Percentiles rank a stretch among this genome's conserved stretches.
phyloP scores from a whole-genome alignment of 2,113 vertebrate genomes.

The Chitala chitala region DNA sequence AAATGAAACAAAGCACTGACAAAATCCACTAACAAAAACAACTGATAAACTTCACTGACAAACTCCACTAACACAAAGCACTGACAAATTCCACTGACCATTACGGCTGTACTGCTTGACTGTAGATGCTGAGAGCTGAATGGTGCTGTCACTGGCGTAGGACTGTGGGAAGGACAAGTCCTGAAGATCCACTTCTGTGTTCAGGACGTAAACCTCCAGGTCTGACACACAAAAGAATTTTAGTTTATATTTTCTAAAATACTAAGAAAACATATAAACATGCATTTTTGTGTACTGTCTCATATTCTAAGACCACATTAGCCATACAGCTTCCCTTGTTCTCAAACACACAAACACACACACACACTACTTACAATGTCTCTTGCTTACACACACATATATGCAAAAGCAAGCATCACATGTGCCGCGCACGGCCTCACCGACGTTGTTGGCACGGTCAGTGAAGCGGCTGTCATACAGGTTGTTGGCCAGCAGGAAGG shows the following conservation, averaged over 20 bases:
- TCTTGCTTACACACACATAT: background rate
- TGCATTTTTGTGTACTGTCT: background rate
- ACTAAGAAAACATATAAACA: constrained; percentile 12
- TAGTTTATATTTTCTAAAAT: background rate
- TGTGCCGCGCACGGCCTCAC: constrained; percentile 52
- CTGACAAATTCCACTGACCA: constrained; percentile 60
- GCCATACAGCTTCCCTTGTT: too few species aligned
- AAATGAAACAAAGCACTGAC: background rate
- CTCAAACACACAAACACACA: background rate
- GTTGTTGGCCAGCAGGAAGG: constrained; percentile 88
- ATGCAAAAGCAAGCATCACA: background rate
- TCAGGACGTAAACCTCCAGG: constrained; percentile 82
- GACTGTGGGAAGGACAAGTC: constrained; percentile 84
- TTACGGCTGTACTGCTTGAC: constrained; percentile 94
- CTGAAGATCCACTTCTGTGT: constrained; percentile 81
- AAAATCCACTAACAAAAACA: background rate
- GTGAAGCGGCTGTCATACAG: constrained; percentile 79
- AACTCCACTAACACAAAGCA: constrained; percentile 50
- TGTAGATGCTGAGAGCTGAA: constrained; percentile 83
- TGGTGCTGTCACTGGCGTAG: constrained; percentile 76
- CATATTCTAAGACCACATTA: background rate
- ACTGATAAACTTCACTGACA: background rate
- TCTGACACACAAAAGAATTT: constrained; percentile 53
- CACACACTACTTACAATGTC: background rate
- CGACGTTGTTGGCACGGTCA: constrained; percentile 77